Percentiles rank a stretch among this genome's conserved stretches.
Evolutionary conservation across 2,797 vertebrate genomes (phyloP).

Genomic region (Alfaro cultratus): DNA sequence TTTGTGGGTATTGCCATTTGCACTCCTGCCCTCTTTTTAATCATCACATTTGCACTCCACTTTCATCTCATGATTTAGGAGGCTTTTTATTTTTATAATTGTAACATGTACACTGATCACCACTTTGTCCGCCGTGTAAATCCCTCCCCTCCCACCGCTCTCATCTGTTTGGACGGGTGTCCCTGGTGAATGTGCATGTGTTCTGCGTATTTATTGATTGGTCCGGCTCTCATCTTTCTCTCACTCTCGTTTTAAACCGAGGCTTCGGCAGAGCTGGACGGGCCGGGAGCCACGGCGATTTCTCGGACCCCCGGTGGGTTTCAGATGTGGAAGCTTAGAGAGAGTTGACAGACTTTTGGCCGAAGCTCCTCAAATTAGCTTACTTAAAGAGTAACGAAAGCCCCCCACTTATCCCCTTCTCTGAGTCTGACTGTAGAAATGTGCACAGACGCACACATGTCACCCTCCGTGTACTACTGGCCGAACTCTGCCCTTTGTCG

Average conservation of each 20-base stretch:
- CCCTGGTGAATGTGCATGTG: slow-evolving; percentile 61
- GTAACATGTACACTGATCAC: slow-evolving; percentile 60
- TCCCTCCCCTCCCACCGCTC: slow-evolving; percentile 34
- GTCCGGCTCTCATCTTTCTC: slow-evolving; percentile 73
- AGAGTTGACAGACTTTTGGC: slow-evolving; percentile 68
- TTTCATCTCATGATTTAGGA: slow-evolving; percentile 80
- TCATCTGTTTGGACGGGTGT: slow-evolving; percentile 47
- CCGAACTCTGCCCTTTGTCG: slow-evolving; percentile 85
- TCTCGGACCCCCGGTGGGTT: slow-evolving; percentile 38
- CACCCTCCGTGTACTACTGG: slow-evolving; percentile 52
- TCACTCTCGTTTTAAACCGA: slow-evolving; percentile 71
- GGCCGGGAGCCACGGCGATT: slow-evolving; percentile 43
- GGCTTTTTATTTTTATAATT: slow-evolving; percentile 81
- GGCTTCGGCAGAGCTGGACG: slow-evolving; percentile 45
- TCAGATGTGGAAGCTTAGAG: slow-evolving; percentile 43
- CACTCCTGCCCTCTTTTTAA: slow-evolving; percentile 67
- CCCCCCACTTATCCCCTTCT: slow-evolving; percentile 47
- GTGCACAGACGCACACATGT: neutral
- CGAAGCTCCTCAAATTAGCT: slow-evolving; percentile 59
- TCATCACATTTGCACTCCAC: slow-evolving; percentile 76
- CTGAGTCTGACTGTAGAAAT: slow-evolving; percentile 19
- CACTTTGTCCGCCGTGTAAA: slow-evolving; percentile 62
- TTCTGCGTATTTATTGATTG: slow-evolving; percentile 75
- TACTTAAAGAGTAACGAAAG: slow-evolving; percentile 56
- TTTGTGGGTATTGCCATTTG: slow-evolving; percentile 71